Percentiles rank a stretch among this genome's conserved stretches.
These are phyloP conservation scores for Cremastobaeus sp. DNA, from an alignment of 2,888 invertebrate genomes.

Conservation along the genomic window DNA sequence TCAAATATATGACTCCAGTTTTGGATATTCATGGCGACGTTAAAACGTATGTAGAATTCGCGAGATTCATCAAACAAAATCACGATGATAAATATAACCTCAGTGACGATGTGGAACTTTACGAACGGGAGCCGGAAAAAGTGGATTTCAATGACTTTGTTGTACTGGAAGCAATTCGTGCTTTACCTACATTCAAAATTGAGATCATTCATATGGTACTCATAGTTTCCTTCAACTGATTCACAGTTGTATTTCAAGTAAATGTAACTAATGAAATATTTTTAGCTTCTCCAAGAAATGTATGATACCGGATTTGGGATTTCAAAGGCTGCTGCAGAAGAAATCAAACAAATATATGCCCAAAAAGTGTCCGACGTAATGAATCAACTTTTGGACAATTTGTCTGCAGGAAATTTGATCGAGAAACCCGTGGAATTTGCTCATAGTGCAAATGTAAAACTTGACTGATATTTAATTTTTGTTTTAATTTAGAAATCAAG, in stretches of 20 bases:
- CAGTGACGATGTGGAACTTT: constrained; percentile 16
- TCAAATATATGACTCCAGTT: constrained; percentile 3
- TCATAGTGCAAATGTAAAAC: constrained; percentile 21
- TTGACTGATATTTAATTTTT: not conserved
- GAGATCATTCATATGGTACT: constrained; percentile 9
- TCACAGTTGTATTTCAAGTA: not conserved
- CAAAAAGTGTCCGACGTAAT: not conserved
- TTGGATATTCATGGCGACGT: constrained; percentile 13
- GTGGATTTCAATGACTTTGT: constrained; percentile 42
- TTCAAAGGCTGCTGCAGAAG: constrained; percentile 14
- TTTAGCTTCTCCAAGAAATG: constrained; percentile 38
- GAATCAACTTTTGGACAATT: constrained; percentile 16
- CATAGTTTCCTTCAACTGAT: not conserved
- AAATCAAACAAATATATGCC: constrained; percentile 28
- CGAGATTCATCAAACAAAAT: constrained; percentile 56
- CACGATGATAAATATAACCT: constrained; percentile 40
- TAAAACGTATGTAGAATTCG: constrained; percentile 22
- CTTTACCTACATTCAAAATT: constrained; percentile 60
- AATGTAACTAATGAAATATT: constrained; percentile 3
- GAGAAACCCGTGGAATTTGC: constrained; percentile 13
- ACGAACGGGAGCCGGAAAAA: constrained; percentile 42
- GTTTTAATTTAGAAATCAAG: too few species aligned
- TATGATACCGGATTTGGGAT: constrained; percentile 44
- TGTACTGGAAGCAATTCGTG: constrained; percentile 61
- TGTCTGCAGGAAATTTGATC: constrained; percentile 29